phyloP scores from a whole-genome alignment of 2,113 vertebrate species.

The Stercorarius parasiticus region DNA sequence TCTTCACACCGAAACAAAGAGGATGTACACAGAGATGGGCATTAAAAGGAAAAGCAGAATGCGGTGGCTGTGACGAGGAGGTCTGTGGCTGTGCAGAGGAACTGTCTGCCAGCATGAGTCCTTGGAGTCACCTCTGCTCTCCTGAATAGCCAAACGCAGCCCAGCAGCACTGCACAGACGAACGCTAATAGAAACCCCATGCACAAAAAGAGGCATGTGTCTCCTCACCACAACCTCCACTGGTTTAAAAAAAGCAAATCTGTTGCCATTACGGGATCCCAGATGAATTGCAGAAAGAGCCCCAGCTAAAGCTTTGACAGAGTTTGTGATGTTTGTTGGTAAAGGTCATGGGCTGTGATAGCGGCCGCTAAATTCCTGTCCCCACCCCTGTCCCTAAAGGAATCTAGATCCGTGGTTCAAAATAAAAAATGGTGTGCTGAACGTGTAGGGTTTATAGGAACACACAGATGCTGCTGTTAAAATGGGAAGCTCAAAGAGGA shows the following conservation, averaged over 20 bases:
- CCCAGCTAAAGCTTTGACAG: not conserved
- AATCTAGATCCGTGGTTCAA: not conserved
- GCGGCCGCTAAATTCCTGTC: not conserved
- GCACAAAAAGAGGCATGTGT: not conserved
- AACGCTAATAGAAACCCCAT: not conserved
- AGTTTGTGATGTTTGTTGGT: not conserved
- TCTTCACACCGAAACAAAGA: not conserved
- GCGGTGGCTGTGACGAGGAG: not conserved
- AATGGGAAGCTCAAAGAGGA: not conserved
- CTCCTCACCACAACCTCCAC: not conserved
- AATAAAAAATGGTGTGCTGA: not conserved
- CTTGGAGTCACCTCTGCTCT: not conserved
- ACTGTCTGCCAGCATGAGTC: not conserved
- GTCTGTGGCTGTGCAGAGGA: rapidly evolving
- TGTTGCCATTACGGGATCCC: not conserved
- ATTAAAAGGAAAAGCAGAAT: not conserved
- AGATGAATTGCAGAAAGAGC: not conserved
- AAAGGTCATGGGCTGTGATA: not conserved
- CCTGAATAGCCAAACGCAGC: not conserved
- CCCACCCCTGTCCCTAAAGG: not conserved
- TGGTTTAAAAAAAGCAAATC: not conserved
- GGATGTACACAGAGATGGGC: not conserved
- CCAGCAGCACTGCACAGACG: not conserved
- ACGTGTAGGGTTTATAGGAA: not conserved
- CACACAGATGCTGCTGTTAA: not conserved